Conservation (phyloP, 2,113 vertebrate genomes). For the Stictonetta naevosa region DNA sequence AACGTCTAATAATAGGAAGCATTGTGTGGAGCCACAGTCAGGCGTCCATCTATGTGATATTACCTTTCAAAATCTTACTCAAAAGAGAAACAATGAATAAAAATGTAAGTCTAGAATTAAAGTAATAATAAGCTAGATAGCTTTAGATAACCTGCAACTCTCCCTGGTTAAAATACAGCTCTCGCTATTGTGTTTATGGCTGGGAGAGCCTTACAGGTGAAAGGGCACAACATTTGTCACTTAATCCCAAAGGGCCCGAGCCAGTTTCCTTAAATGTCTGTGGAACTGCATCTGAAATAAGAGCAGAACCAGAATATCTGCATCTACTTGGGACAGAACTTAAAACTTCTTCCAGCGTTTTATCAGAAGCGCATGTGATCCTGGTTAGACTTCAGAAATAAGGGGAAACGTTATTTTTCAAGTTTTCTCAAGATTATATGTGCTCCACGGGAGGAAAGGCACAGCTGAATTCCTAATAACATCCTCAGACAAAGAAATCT, state of each 20-base stretch:
- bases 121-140: slow-evolving; percentile 22
- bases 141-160: slow-evolving; percentile 28
- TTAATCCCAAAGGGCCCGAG: not conserved
- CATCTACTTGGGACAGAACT: not conserved
- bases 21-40: slow-evolving; percentile 21
- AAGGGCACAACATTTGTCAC: not conserved
- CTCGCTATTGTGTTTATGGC: not conserved
- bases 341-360: not conserved
- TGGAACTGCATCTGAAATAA: not conserved
- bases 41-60: slow-evolving; percentile 38
- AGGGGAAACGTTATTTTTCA: not conserved
- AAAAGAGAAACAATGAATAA: slow-evolving; percentile 55
- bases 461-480: slow-evolving; percentile 30
- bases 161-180: not conserved
- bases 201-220: not conserved
- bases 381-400: not conserved
- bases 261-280: not conserved
- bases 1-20: slow-evolving; percentile 44
- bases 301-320: not conserved
- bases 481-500: slow-evolving; percentile 27
- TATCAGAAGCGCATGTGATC: fast-evolving
- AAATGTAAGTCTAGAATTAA: slow-evolving; percentile 19
- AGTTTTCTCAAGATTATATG: not conserved
- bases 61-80: slow-evolving; percentile 38
- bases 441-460: not conserved